Evolutionary conservation across 2,888 invertebrate species (phyloP), one percentile per base, ranked within the genome.

Genomic region (Diplazon laetatorius): DNA sequence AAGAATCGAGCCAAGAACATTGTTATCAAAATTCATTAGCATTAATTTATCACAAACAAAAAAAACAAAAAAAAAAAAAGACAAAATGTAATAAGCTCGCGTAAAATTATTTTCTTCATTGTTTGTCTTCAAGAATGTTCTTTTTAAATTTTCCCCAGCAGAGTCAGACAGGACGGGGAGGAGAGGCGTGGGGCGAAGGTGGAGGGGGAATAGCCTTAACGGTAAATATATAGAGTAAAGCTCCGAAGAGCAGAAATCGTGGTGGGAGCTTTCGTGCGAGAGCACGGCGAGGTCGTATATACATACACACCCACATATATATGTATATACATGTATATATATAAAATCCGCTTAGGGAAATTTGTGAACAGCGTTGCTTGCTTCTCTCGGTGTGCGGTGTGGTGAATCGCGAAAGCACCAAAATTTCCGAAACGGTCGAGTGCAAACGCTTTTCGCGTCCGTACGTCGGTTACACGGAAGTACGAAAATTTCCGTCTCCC

Each of bases 271-370:
- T 78, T 74, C 25, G 42, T 6, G 14, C 25, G 52, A 71, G 66
- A 75, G 78, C 44, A 62, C 60, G 63, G 30, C 44, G 52, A 66
- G 68, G 77, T 68, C 68, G 74, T 73, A 74, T 72, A 72, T 76
- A 55, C n/a, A n/a, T n/a, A n/a, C n/a, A n/a, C n/a, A n/a, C n/a
- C n/a, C n/a, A n/a, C n/a, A n/a, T n/a, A n/a, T n/a, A n/a, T n/a
- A n/a, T n/a, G n/a, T n/a, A n/a, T n/a, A n/a, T n/a, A n/a, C n/a
- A n/a, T n/a, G 74, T 73, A 74, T 72, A 72, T 76, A 55, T 55
- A 30, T 14, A 70, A 76, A 80, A 80, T 82, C 80, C 76, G 80
- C 82, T 82, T 80, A 80, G 82, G 80, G 74, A 80, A 78, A 82
- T 78, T 78, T 76, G 71, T 78, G 59, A 60, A 78, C 74, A 12